These are phyloP conservation scores for Pseudomugil gertrudae DNA, from an alignment of 2,797 vertebrate species.

Conservation along the genomic window DNA sequence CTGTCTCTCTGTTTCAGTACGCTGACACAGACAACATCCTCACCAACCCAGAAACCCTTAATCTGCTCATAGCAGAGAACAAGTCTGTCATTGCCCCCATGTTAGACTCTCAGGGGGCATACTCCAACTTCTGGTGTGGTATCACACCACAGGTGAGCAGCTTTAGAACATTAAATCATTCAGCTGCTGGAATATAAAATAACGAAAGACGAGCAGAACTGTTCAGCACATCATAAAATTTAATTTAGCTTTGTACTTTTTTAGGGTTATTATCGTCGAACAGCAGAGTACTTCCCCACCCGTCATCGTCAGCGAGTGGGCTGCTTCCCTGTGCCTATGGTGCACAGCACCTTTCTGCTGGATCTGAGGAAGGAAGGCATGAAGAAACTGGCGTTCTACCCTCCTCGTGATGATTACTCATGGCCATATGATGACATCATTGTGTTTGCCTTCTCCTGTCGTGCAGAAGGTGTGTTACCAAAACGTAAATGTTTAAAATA, in stretches of 20 bases:
- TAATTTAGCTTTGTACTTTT: background rate
- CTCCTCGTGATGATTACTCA: conserved; percentile 90
- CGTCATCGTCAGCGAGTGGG: conserved; percentile 88
- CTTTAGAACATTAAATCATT: background rate
- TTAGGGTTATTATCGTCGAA: conserved; percentile 95
- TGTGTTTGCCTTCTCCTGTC: conserved; percentile 93
- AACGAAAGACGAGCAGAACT: background rate
- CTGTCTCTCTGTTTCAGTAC: conserved; percentile 77
- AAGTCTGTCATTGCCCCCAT: conserved; percentile 92
- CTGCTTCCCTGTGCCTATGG: conserved; percentile 94
- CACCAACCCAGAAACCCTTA: conserved; percentile 90
- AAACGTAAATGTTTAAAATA: background rate
- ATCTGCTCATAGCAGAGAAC: conserved; percentile 87
- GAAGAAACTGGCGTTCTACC: conserved; percentile 87
- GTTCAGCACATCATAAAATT: background rate
- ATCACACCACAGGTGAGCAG: conserved; percentile 92
- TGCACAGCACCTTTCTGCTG: conserved; percentile 91
- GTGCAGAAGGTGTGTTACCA: conserved; percentile 83
- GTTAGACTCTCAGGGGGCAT: conserved; percentile 94
- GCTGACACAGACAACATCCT: conserved; percentile 93
- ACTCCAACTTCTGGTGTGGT: conserved; percentile 98
- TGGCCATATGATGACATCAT: conserved; percentile 98
- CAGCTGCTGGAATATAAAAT: background rate
- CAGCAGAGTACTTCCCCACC: conserved; percentile 95
- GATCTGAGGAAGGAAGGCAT: conserved; percentile 87